Evolutionary conservation across 2,888 invertebrate species (phyloP).

Genomic region (Polydrusus pterygomalis): DNA sequence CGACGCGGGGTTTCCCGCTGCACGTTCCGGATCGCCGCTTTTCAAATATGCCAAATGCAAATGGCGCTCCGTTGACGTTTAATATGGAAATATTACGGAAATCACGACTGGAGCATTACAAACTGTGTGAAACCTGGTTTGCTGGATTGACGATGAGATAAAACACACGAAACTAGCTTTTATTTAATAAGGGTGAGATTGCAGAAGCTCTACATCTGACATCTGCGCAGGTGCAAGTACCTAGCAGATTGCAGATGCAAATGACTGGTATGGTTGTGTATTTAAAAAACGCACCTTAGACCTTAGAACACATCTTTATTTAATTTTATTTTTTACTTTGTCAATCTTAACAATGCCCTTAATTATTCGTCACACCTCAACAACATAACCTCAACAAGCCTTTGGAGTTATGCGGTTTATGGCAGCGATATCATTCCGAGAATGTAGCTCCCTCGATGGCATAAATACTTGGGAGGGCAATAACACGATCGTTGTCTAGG

Average conservation of each 20-base stretch:
- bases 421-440: constrained; percentile 24
- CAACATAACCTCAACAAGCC: constrained; percentile 27
- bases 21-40: constrained; percentile 30
- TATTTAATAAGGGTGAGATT: too few relatives aligned
- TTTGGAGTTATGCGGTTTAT: constrained; percentile 30
- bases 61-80: constrained; percentile 18
- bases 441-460: constrained; percentile 27
- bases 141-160: too few relatives aligned
- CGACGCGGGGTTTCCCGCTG: constrained; percentile 11
- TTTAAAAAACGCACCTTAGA: too few relatives aligned
- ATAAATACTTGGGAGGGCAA: constrained; percentile 29
- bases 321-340: too few relatives aligned
- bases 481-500: neutral
- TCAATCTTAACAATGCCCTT: neutral
- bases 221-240: too few relatives aligned
- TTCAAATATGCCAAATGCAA: constrained; percentile 33
- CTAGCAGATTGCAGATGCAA: too few relatives aligned
- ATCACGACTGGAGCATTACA: neutral
- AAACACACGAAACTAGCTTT: too few relatives aligned
- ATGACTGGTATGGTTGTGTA: too few relatives aligned
- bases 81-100: constrained; percentile 24
- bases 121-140: neutral
- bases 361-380: neutral
- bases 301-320: too few relatives aligned
- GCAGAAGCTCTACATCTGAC: too few relatives aligned